Evolutionary conservation across 2,888 invertebrate species (phyloP).

Genomic region (Hirtodrosophila confusa): DNA sequence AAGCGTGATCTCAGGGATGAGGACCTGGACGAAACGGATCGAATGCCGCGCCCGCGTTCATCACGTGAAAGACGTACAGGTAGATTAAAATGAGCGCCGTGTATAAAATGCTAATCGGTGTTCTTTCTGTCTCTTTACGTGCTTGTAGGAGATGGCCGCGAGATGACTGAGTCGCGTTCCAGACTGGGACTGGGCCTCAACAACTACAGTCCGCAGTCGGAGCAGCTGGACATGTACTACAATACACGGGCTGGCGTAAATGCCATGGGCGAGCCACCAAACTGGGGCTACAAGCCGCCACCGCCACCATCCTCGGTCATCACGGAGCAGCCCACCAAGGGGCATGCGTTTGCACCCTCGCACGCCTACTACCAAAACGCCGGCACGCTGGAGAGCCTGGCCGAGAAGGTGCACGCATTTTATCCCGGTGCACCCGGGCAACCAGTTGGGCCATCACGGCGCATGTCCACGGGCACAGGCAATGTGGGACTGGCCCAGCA

Average conservation of each 20-base stretch:
- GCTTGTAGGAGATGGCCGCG: conserved; percentile 89
- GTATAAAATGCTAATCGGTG: conserved; percentile 79
- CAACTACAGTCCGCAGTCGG: conserved; percentile 87
- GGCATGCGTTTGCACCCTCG: conserved; percentile 90
- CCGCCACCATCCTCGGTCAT: conserved; percentile 90
- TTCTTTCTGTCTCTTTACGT: conserved; percentile 26
- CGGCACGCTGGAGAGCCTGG: conserved; percentile 92
- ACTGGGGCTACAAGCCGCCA: conserved; percentile 84
- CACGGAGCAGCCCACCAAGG: conserved; percentile 95
- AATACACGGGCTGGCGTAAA: conserved; percentile 90
- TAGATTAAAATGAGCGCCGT: conserved; percentile 80
- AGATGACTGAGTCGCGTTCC: conserved; percentile 91
- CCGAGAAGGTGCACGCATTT: conserved; percentile 96
- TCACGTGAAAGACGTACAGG: conserved; percentile 85
- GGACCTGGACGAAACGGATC: conserved; percentile 88
- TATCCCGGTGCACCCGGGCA: conserved; percentile 86
- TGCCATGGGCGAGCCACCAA: conserved; percentile 85
- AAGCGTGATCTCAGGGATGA: conserved; percentile 94
- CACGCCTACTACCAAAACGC: conserved; percentile 92
- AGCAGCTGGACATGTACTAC: conserved; percentile 91
- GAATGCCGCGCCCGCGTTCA: conserved; percentile 84
- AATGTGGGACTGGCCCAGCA: conserved; percentile 81
- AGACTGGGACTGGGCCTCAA: conserved; percentile 89
- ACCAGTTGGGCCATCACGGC: conserved; percentile 84
- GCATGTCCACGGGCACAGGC: conserved; percentile 88